Conservation (phyloP, 2,797 vertebrate genomes). For the Sternotherus odoratus region DNA sequence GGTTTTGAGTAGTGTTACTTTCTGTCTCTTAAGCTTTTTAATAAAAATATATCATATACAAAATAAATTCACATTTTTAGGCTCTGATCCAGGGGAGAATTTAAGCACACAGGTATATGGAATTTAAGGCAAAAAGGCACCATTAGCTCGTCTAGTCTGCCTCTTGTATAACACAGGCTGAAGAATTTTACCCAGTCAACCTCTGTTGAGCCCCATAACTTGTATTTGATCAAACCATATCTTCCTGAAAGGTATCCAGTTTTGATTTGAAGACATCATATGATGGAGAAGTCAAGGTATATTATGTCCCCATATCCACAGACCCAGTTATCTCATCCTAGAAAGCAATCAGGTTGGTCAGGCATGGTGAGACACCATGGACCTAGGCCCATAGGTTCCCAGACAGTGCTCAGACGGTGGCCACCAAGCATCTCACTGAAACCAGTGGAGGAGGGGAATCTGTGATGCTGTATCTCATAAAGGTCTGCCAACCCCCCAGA, state of each 20-base stretch:
- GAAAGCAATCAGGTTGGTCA: too few species aligned
- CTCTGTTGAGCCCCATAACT: neutral
- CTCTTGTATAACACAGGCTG: neutral
- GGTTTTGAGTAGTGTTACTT: neutral
- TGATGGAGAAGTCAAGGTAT: neutral
- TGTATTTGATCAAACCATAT: neutral
- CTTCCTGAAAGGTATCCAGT: neutral
- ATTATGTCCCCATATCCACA: too few species aligned
- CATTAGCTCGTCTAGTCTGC: too few species aligned
- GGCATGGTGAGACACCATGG: neutral
- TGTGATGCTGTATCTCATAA: neutral
- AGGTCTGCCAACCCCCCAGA: neutral
- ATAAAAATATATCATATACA: neutral
- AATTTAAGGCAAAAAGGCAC: neutral
- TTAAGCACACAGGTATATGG: neutral
- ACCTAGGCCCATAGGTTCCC: neutral
- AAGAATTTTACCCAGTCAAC: neutral
- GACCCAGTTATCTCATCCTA: too few species aligned
- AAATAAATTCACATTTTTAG: neutral
- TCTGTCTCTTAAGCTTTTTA: neutral
- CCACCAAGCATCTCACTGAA: neutral
- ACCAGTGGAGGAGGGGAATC: neutral
- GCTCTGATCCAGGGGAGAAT: neutral
- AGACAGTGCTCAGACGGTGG: neutral
- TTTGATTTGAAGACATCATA: neutral